Evolutionary conservation across 1,140 invertebrate genomes (phyloP).

Genomic region (Scylla paramamosain): DNA sequence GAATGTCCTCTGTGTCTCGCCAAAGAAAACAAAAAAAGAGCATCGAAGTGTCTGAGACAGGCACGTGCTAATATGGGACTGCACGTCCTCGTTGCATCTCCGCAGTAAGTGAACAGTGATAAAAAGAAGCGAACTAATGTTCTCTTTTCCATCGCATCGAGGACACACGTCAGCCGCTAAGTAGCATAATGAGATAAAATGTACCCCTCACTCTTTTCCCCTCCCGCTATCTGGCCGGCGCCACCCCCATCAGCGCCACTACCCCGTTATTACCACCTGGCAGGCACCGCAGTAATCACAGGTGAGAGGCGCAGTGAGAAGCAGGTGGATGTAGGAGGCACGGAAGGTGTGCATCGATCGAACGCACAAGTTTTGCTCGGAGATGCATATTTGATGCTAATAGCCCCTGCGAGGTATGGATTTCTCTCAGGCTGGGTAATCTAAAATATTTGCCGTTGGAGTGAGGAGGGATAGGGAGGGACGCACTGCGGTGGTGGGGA

Average conservation of each 20-base stretch:
- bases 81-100: neutral
- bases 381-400: conserved; percentile 2
- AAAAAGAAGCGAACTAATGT: neutral
- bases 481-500: neutral
- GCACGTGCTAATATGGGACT: too few relatives aligned
- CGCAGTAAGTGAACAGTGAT: neutral
- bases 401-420: neutral
- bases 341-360: neutral
- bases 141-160: neutral
- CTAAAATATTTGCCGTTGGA: neutral
- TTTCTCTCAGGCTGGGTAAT: neutral
- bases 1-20: too few relatives aligned
- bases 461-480: neutral
- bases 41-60: too few relatives aligned
- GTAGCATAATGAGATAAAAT: conserved; percentile 8
- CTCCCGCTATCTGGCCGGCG: neutral
- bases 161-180: neutral
- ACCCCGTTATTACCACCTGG: neutral
- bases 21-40: too few relatives aligned
- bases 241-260: neutral
- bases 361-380: conserved; percentile 12
- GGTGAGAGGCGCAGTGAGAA: neutral
- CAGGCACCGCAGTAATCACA: neutral
- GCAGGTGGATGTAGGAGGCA: neutral
- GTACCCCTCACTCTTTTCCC: neutral